phyloP scores from a whole-genome alignment of 2,888 invertebrate genomes.

The Disparrhopalites patrizii region DNA sequence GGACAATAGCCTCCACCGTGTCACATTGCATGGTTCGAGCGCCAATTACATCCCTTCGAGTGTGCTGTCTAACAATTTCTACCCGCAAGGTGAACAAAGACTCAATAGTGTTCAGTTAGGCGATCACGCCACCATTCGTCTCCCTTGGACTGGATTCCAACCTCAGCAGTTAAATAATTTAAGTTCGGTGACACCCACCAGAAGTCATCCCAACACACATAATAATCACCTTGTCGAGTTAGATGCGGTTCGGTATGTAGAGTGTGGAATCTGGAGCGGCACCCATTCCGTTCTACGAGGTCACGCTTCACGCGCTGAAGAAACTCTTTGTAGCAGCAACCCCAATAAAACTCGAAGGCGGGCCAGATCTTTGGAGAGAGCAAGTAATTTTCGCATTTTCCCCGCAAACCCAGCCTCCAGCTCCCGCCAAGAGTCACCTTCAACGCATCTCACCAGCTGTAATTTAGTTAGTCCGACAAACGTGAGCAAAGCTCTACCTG shows the following conservation, averaged over 20 bases:
- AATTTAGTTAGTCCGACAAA: background rate
- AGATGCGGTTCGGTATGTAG: slow-evolving; percentile 40
- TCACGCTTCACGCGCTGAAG: background rate
- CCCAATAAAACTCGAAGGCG: slow-evolving; percentile 16
- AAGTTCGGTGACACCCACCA: slow-evolving; percentile 36
- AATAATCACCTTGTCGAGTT: slow-evolving; percentile 39
- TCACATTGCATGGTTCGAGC: slow-evolving; percentile 26
- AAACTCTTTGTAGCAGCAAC: background rate
- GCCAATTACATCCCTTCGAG: background rate
- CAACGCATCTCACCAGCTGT: background rate
- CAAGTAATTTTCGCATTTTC: slow-evolving; percentile 37
- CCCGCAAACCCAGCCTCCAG: background rate
- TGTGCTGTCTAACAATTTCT: slow-evolving; percentile 20
- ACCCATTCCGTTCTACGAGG: background rate
- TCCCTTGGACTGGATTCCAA: slow-evolving; percentile 47
- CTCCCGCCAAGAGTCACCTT: background rate
- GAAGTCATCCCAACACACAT: slow-evolving; percentile 40
- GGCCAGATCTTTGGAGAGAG: slow-evolving; percentile 37
- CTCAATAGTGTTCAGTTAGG: slow-evolving; percentile 48
- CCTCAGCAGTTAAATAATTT: slow-evolving; percentile 44
- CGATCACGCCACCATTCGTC: slow-evolving; percentile 46
- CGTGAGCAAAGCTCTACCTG: background rate
- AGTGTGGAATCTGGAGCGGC: slow-evolving; percentile 32
- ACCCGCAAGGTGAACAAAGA: slow-evolving; percentile 35
- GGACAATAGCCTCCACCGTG: slow-evolving; percentile 48